These are phyloP conservation scores for Orbicella faveolata DNA, from an alignment of 64 coral and sea anemone genomes.

Conservation along the genomic window DNA sequence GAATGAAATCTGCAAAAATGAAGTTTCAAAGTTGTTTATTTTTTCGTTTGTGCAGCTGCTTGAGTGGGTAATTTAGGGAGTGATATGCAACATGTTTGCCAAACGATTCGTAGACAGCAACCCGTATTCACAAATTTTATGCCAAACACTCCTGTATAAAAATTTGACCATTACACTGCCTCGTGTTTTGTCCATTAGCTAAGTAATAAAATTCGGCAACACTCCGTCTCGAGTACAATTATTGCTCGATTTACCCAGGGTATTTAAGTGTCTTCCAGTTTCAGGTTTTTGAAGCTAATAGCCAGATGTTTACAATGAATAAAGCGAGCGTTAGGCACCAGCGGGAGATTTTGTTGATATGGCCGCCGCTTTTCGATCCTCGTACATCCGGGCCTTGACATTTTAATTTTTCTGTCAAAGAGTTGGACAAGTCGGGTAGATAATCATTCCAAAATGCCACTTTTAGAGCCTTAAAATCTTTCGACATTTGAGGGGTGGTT, in stretches of 20 bases:
- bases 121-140: neutral
- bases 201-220: no score
- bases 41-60: neutral
- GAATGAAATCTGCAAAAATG: neutral
- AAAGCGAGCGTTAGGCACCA: neutral
- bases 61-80: neutral
- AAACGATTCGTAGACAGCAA: neutral
- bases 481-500: conserved; percentile 33
- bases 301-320: neutral
- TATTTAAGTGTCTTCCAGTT: neutral
- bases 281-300: neutral
- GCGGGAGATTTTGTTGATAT: neutral
- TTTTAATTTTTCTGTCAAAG: neutral
- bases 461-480: conserved; percentile 65
- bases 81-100: neutral
- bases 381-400: neutral
- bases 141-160: neutral
- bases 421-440: conserved; percentile 45
- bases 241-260: no score
- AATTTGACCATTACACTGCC: neutral
- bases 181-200: no score
- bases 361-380: neutral
- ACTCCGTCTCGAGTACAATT: no score
- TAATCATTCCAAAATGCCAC: conserved; percentile 93
- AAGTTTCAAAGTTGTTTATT: neutral